Base-by-base conservation (phyloP, 1,140 invertebrate species). In the Zophobas atratus region DNA sequence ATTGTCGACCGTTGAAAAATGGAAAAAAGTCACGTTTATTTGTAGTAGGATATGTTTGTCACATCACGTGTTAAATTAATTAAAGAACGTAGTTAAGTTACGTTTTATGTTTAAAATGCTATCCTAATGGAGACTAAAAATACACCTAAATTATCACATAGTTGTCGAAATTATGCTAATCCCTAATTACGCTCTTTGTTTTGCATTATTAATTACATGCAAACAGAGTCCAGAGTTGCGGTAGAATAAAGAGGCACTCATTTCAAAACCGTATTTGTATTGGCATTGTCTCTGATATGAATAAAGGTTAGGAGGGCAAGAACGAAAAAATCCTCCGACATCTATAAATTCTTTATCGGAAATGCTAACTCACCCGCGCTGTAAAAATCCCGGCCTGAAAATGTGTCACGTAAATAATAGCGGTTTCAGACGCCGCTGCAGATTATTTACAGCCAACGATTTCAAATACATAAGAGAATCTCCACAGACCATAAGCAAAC, bases 391-490 rank as follows among this genome's bases (percentile, higher is more conserved):
- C 71, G 32, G 55, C 49, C 55, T 56, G 71, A 73, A 73, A 73
- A 73, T 41, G 71, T 73, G 71, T 73, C 71, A 73, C 71, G 71
- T 73, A 73, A 73, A 73, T 73, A 73, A 73, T 73, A 73, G 71
- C 71, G 71, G 71, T 73, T 73, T 73, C 71, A 73, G 71, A 73
- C 55, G 71, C 71, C 71, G 71, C 55, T 73, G 71, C 55, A 73
- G 71, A 73, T 73, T 73, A 73, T 73, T 73, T 73, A 73, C 71
- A 73, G 71, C 71, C 71, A 73, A 56, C 71, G 71, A 73, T 73
- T 73, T 49, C 49, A 56, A 73, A 73, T 56, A 73, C 39, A 73
- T 43, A 72, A 73, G 71, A 73, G 71, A 73, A 73, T 73, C 71
- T 73, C 49, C 55, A 53, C 71, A 73, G 71, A 73, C 38, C 48